Conservation (phyloP, 1,140 invertebrate species). For the Zophobas atratus region DNA sequence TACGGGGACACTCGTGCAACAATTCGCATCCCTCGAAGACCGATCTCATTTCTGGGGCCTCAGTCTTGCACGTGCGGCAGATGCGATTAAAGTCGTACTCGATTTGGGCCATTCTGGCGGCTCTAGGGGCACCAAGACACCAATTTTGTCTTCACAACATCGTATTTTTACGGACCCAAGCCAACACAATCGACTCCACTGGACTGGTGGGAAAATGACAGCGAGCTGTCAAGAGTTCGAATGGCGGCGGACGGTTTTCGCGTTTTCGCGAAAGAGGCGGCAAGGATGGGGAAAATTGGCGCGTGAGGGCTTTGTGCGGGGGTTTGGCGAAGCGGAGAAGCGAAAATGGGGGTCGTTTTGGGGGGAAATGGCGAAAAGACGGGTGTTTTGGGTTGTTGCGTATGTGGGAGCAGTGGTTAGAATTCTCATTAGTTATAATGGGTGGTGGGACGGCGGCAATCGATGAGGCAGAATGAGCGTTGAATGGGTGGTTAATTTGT, state of each 20-base stretch:
- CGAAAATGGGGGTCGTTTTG: not conserved
- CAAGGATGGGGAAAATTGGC: not conserved
- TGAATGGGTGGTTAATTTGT: not conserved
- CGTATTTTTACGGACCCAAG: slow-evolving; percentile 59
- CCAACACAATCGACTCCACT: slow-evolving; percentile 62
- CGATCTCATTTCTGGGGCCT: slow-evolving; percentile 57
- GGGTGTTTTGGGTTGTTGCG: too few relatives aligned
- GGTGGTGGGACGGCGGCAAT: too few relatives aligned
- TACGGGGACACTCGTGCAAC: slow-evolving; percentile 60
- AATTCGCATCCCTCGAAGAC: slow-evolving; percentile 60
- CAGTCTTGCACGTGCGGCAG: slow-evolving; percentile 63
- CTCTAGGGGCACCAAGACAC: not conserved
- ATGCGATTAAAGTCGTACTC: slow-evolving; percentile 56
- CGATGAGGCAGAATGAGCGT: not conserved
- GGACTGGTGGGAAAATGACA: slow-evolving; percentile 50
- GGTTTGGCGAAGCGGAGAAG: too few relatives aligned
- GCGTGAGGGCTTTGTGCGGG: too few relatives aligned
- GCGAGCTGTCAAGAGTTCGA: not conserved
- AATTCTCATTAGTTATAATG: not conserved
- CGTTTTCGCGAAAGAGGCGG: not conserved
- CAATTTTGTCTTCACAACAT: slow-evolving; percentile 49
- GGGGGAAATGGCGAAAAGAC: too few relatives aligned
- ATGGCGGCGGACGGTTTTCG: not conserved
- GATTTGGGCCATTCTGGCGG: slow-evolving; percentile 33
- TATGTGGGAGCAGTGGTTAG: not conserved